Evolutionary conservation across 2,113 vertebrate species (phyloP).

Genomic region (Prunella fulvescens): DNA sequence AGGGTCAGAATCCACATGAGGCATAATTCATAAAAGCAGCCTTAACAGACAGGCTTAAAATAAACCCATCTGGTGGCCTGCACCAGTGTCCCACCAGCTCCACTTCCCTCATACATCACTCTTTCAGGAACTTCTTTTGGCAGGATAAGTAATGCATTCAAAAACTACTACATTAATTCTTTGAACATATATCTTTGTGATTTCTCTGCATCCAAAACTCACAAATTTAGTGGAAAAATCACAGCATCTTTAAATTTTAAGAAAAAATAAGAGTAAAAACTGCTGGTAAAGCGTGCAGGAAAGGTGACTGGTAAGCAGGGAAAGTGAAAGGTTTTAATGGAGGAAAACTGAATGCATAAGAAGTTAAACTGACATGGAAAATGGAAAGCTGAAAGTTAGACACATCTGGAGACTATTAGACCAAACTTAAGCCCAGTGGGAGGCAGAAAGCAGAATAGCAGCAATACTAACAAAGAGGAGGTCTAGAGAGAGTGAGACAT

Average conservation of each 20-base stretch:
- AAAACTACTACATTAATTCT: background rate
- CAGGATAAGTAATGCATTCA: background rate
- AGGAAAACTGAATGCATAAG: background rate
- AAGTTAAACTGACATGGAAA: background rate
- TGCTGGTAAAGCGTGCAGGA: background rate
- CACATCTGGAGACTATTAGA: slow-evolving; percentile 55
- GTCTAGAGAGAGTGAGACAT: background rate
- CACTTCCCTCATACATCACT: background rate
- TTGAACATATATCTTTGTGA: background rate
- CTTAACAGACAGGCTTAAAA: background rate
- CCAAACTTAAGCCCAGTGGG: slow-evolving; percentile 17
- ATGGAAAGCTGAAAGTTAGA: slow-evolving; percentile 10
- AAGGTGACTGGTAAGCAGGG: background rate
- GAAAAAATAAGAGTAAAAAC: background rate
- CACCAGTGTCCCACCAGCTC: background rate
- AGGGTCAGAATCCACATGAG: background rate
- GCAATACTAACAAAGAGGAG: background rate
- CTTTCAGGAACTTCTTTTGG: background rate
- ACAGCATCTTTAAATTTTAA: background rate
- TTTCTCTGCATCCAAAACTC: background rate
- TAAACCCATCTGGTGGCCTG: background rate
- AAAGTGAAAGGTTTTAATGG: background rate
- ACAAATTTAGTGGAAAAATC: background rate
- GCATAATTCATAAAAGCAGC: background rate
- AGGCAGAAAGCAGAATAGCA: slow-evolving; percentile 38